Evolutionary conservation across 2,113 vertebrate species (phyloP).

Genomic region (Trematocara unimaculatum): DNA sequence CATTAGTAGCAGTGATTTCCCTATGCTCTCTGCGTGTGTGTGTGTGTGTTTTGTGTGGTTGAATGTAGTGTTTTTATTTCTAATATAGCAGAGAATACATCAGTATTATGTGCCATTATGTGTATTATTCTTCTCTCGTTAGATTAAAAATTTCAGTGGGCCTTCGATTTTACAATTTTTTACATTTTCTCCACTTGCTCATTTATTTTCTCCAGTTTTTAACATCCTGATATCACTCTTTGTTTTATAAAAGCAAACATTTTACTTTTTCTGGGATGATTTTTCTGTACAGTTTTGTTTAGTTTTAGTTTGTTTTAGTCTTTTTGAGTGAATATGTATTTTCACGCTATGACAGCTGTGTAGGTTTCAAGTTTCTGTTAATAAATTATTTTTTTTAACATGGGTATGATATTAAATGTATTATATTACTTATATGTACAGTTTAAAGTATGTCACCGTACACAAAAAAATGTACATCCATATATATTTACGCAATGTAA

Average conservation of each 20-base stretch:
- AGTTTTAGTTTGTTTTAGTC: neutral
- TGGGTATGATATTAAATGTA: neutral
- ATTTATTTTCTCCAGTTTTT: neutral
- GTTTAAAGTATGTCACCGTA: neutral
- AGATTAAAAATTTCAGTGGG: constrained; percentile 17
- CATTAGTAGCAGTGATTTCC: constrained; percentile 53
- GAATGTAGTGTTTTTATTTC: neutral
- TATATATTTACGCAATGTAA: neutral
- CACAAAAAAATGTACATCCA: neutral
- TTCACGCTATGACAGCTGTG: neutral
- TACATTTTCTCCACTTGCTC: neutral
- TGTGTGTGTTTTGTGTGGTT: neutral
- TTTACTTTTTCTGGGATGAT: neutral
- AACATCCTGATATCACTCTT: constrained; percentile 2
- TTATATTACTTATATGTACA: neutral
- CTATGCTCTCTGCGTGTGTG: neutral
- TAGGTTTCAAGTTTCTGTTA: neutral
- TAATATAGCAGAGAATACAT: constrained; percentile 29
- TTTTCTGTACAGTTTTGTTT: neutral
- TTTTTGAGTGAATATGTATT: neutral
- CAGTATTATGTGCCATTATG: constrained; percentile 11
- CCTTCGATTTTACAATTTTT: neutral
- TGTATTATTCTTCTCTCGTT: constrained; percentile 25
- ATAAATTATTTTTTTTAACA: neutral
- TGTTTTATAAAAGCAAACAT: constrained; percentile 12